Conservation (phyloP, 2,888 invertebrate species). For the Rutpela maculata region DNA sequence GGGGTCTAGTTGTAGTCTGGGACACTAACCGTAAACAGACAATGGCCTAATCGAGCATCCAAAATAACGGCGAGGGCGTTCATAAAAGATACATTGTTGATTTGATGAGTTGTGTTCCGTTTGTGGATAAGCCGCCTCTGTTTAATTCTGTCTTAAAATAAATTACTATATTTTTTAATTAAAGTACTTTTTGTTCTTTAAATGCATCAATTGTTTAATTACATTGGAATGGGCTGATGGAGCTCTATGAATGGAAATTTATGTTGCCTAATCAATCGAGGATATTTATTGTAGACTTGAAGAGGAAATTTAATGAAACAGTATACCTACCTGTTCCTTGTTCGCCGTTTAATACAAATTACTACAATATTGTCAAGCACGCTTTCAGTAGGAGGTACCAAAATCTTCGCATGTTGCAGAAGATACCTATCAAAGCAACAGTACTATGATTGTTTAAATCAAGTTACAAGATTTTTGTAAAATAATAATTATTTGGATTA, state of each 20-base stretch:
- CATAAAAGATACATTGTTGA: conserved; percentile 57
- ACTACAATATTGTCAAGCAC: neutral
- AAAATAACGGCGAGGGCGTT: conserved; percentile 51
- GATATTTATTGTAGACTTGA: neutral
- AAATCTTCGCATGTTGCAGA: neutral
- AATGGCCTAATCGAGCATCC: conserved; percentile 60
- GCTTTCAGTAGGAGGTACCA: neutral
- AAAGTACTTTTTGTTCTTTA: conserved; percentile 37
- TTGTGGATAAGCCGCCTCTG: conserved; percentile 47
- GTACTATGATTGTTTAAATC: too few species aligned
- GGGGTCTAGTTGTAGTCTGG: conserved; percentile 33
- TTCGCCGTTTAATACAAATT: neutral
- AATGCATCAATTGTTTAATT: conserved; percentile 40
- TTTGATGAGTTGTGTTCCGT: conserved; percentile 56
- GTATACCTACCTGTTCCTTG: neutral
- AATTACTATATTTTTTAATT: conserved; percentile 48
- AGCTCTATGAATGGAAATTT: conserved; percentile 14
- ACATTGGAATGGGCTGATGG: conserved; percentile 4
- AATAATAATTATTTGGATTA: too few species aligned
- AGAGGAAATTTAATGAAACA: conserved; percentile 1
- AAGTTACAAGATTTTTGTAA: too few species aligned
- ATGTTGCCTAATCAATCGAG: conserved; percentile 12
- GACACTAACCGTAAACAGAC: conserved; percentile 53
- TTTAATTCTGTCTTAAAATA: conserved; percentile 40
- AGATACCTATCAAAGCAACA: neutral